Evolutionary conservation across 1,140 invertebrate genomes (phyloP).

Genomic region (Oedothorax gibbosus): DNA sequence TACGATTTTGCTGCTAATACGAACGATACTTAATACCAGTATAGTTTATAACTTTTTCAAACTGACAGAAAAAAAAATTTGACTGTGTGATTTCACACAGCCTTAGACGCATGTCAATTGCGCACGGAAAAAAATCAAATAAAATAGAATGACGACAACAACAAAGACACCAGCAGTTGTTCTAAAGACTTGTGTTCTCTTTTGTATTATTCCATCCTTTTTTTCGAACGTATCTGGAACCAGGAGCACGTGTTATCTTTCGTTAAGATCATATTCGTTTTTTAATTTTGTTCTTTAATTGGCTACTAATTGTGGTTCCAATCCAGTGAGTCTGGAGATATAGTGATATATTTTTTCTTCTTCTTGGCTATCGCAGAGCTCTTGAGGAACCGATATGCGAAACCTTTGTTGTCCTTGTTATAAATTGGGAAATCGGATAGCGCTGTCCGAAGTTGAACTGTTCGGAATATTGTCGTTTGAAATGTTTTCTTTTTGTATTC

Average conservation of each 20-base stretch:
- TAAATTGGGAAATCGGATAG: conserved; percentile 41
- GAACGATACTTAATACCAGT: no score
- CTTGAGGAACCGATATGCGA: neutral
- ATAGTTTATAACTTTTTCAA: no score
- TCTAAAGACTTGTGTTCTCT: conserved; percentile 18
- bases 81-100: neutral
- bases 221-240: neutral
- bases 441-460: neutral
- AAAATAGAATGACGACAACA: neutral
- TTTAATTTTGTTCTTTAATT: conserved; percentile 33
- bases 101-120: conserved; percentile 32
- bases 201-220: conserved; percentile 1
- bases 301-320: conserved; percentile 23
- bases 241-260: conserved; percentile 43
- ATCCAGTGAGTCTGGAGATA: conserved; percentile 16
- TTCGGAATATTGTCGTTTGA: neutral
- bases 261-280: conserved; percentile 31
- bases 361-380: neutral
- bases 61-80: neutral
- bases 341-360: neutral
- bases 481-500: conserved; percentile 19
- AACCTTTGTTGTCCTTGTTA: conserved; percentile 41
- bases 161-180: conserved; percentile 28
- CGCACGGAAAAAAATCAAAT: conserved; percentile 12
- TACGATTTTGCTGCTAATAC: no score